Percentiles rank a stretch among this genome's conserved stretches.
phyloP scores from a whole-genome alignment of 1,140 invertebrate genomes.

The Chlorops oryzae region DNA sequence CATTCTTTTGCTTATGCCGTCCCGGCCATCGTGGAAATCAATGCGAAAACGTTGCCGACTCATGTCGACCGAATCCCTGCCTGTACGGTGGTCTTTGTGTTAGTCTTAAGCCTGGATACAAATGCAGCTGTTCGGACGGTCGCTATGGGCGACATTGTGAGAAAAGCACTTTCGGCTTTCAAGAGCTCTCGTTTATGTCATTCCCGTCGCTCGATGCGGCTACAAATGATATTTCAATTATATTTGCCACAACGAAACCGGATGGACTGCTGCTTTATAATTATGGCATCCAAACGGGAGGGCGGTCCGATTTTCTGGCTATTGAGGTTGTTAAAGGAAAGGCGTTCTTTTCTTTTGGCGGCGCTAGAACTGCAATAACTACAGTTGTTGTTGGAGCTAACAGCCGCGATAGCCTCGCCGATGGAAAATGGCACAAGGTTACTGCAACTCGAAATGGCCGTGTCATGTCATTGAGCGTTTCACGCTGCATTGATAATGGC shows the following conservation, averaged over 20 bases:
- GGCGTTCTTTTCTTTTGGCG: conserved; percentile 84
- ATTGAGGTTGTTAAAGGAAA: conserved; percentile 78
- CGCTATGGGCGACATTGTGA: conserved; percentile 89
- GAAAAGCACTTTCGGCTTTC: conserved; percentile 81
- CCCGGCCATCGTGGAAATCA: conserved; percentile 82
- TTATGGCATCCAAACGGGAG: conserved; percentile 77
- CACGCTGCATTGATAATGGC: conserved; percentile 74
- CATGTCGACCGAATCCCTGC: conserved; percentile 85
- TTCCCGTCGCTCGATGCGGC: conserved; percentile 78
- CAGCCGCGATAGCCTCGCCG: conserved; percentile 60
- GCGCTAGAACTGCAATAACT: conserved; percentile 77
- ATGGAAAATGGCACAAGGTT: conserved; percentile 86
- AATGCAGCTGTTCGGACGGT: conserved; percentile 78
- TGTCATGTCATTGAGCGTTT: conserved; percentile 76
- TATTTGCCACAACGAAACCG: conserved; percentile 83
- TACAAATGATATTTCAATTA: conserved; percentile 84
- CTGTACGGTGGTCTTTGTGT: conserved; percentile 78
- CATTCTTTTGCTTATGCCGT: conserved; percentile 84
- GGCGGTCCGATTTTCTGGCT: conserved; percentile 86
- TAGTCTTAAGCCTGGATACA: conserved; percentile 73
- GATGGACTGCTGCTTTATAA: conserved; percentile 85
- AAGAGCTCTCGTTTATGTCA: conserved; percentile 81
- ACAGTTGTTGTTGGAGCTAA: conserved; percentile 59
- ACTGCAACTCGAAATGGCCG: conserved; percentile 83
- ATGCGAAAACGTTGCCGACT: conserved; percentile 79